phyloP scores from a whole-genome alignment of 2,113 vertebrate species.

The Ovis canadensis region DNA sequence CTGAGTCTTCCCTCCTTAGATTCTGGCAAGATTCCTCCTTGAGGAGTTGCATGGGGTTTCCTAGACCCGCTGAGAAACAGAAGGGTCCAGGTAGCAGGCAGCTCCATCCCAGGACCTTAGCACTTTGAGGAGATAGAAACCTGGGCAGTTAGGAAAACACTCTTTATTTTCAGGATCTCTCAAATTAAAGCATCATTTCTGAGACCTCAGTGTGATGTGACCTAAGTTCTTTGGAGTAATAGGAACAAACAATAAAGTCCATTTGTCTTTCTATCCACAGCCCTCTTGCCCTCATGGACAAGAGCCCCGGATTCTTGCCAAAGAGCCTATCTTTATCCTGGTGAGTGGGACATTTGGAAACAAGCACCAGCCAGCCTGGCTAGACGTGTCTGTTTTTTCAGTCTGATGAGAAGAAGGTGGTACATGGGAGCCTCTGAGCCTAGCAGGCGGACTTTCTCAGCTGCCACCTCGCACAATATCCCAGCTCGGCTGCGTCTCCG shows the following conservation, averaged over 20 bases:
- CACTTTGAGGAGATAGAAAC: neutral
- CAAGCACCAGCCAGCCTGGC: constrained; percentile 14
- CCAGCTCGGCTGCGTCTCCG: neutral
- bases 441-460: constrained; percentile 71
- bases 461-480: constrained; percentile 72
- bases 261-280: constrained; percentile 24
- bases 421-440: constrained; percentile 28
- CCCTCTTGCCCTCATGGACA: neutral
- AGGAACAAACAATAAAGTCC: neutral
- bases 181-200: neutral
- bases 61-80: neutral
- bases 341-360: constrained; percentile 24
- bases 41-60: neutral
- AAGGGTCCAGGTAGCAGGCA: neutral
- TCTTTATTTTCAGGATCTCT: neutral
- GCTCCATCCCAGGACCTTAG: neutral
- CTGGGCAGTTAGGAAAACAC: neutral
- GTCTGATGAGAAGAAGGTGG: neutral
- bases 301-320: constrained; percentile 35
- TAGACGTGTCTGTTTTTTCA: neutral
- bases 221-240: constrained; percentile 21
- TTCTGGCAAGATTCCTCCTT: neutral
- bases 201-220: neutral
- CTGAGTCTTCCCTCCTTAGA: neutral
- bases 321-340: constrained; percentile 58